These are phyloP conservation scores for Philereme transversata DNA, from an alignment of 2,888 invertebrate genomes.

Conservation along the genomic window DNA sequence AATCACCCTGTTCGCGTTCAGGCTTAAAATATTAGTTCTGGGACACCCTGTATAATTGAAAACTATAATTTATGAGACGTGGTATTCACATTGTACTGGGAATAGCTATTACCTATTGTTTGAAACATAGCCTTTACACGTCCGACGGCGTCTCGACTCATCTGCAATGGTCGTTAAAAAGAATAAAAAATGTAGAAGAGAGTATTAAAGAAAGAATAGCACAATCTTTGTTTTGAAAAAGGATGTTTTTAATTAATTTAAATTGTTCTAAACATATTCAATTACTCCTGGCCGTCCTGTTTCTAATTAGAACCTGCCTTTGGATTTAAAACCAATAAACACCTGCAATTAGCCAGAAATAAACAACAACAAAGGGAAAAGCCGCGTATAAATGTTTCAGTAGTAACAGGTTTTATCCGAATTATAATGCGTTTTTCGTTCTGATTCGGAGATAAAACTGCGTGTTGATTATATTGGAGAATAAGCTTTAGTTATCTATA, in stretches of 20 bases:
- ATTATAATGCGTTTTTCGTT: too few species aligned
- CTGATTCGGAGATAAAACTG: too few species aligned
- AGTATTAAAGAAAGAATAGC: neutral
- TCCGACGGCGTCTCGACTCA: neutral
- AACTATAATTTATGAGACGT: conserved; percentile 64
- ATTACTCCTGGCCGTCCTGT: neutral
- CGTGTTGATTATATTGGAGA: too few species aligned
- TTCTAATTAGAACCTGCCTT: conserved; percentile 9
- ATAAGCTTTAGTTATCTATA: too few species aligned
- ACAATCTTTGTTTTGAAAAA: neutral
- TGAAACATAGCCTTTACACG: conserved; percentile 33
- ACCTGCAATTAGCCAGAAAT: neutral
- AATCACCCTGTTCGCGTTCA: too few species aligned
- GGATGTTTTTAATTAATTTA: neutral
- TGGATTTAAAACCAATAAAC: conserved; percentile 10
- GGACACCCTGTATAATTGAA: conserved; percentile 52
- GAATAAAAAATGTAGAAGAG: neutral
- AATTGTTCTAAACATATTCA: neutral
- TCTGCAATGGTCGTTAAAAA: neutral
- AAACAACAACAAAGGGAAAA: conserved; percentile 1
- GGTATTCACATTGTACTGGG: conserved; percentile 71
- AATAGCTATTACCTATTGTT: conserved; percentile 65
- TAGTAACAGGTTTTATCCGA: too few species aligned
- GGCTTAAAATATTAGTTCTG: too few species aligned
- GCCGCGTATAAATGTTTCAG: neutral